Conservation (phyloP, 53 echinoderm and acorn worm species). For the Henricia sp. region DNA sequence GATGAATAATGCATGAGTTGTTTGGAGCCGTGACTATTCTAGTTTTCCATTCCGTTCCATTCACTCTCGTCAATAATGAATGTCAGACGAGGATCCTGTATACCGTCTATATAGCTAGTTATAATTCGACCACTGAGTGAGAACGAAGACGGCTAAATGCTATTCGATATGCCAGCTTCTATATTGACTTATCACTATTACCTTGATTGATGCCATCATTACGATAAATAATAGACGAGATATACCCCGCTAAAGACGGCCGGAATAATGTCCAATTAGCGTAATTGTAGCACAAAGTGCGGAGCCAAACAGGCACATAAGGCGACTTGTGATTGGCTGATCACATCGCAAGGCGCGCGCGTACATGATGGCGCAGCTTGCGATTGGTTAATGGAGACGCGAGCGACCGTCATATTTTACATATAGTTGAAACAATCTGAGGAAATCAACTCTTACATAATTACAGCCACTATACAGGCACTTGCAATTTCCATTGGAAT, state of each 20-base stretch:
- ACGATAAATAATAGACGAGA: constrained; percentile 21
- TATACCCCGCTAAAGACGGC: neutral
- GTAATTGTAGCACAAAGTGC: constrained; percentile 36
- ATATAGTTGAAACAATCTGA: too few relatives aligned
- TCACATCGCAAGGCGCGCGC: neutral
- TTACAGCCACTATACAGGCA: too few relatives aligned
- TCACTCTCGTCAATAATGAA: constrained; percentile 7
- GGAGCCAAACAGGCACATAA: neutral
- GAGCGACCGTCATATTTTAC: too few relatives aligned
- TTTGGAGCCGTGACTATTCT: neutral
- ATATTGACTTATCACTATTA: neutral
- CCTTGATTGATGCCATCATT: constrained; percentile 37
- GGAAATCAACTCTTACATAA: too few relatives aligned
- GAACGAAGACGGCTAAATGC: neutral
- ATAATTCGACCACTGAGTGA: too few relatives aligned
- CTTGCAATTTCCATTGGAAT: too few relatives aligned
- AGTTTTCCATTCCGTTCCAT: neutral
- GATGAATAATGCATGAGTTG: constrained; percentile 28
- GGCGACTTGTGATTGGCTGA: neutral
- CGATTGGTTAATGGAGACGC: too few relatives aligned
- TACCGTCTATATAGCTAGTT: too few relatives aligned
- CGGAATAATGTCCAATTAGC: constrained; percentile 44
- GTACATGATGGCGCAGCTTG: too few relatives aligned
- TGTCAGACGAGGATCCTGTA: neutral
- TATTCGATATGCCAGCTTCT: neutral